These are phyloP conservation scores for Saccopteryx leptura DNA, from an alignment of 2,113 vertebrate species.

Conservation along the genomic window DNA sequence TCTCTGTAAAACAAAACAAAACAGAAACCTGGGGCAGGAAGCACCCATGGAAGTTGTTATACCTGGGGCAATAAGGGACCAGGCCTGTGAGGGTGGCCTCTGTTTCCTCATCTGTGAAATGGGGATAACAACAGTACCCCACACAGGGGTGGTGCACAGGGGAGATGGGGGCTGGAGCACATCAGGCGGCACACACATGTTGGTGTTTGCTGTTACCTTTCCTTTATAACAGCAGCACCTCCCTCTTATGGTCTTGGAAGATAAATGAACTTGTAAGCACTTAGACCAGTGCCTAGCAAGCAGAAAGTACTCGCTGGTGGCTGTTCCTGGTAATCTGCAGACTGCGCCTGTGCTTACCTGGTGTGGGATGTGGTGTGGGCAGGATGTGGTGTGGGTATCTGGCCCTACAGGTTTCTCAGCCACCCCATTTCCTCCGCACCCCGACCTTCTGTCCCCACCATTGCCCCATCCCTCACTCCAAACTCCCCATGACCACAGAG, in stretches of 20 bases:
- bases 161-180: rapidly evolving
- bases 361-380: background rate
- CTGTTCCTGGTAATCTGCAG: rapidly evolving
- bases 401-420: conserved; percentile 57
- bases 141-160: rapidly evolving
- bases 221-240: background rate
- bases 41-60: background rate
- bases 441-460: background rate
- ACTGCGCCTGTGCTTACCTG: background rate
- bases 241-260: background rate
- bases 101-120: background rate
- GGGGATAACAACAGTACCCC: background rate
- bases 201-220: background rate
- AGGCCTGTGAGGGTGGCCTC: background rate
- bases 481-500: background rate
- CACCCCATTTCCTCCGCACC: background rate
- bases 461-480: background rate
- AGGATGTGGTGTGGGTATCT: conserved; percentile 28
- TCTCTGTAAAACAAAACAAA: too few relatives aligned
- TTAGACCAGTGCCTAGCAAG: background rate
- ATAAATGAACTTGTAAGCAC: background rate
- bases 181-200: rapidly evolving
- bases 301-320: rapidly evolving
- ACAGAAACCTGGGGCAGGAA: background rate
- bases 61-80: background rate